Conservation (phyloP, 2,888 invertebrate species). For the Trissolcus brochymenae region DNA sequence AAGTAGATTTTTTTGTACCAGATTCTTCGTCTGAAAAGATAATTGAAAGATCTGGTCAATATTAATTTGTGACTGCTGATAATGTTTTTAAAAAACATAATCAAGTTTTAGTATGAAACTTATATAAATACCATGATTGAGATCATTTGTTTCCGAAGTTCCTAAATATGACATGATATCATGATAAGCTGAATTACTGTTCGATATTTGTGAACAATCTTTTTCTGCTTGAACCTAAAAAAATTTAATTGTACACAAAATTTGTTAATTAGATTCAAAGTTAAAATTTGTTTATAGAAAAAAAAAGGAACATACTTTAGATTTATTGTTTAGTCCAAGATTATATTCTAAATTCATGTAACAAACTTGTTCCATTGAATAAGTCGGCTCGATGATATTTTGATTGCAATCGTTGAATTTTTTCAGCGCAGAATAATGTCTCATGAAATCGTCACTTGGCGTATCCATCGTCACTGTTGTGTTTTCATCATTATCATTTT, state of each 20-base stretch:
- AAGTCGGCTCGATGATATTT: constrained; percentile 66
- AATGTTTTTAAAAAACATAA: not conserved
- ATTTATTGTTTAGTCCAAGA: constrained; percentile 29
- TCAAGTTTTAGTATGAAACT: not conserved
- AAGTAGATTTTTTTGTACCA: no score
- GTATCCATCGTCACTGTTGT: not conserved
- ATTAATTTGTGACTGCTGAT: not conserved
- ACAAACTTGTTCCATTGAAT: constrained; percentile 68
- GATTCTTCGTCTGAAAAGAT: no score
- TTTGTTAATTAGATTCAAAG: not conserved
- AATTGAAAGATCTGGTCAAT: not conserved
- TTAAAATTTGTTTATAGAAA: not conserved
- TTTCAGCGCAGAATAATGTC: constrained; percentile 8
- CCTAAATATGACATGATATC: constrained; percentile 70
- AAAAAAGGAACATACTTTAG: constrained; percentile 35
- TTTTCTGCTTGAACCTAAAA: constrained; percentile 63
- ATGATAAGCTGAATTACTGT: constrained; percentile 65
- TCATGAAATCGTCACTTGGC: no score
- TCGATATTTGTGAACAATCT: constrained; percentile 59
- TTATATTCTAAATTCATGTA: constrained; percentile 65
- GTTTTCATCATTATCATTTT: no score
- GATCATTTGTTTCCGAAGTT: constrained; percentile 65
- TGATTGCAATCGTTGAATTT: constrained; percentile 65
- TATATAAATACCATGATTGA: constrained; percentile 20
- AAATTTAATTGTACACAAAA: not conserved